Base-by-base conservation (phyloP, 2,113 vertebrate genomes). In the Centropus unirufus region DNA sequence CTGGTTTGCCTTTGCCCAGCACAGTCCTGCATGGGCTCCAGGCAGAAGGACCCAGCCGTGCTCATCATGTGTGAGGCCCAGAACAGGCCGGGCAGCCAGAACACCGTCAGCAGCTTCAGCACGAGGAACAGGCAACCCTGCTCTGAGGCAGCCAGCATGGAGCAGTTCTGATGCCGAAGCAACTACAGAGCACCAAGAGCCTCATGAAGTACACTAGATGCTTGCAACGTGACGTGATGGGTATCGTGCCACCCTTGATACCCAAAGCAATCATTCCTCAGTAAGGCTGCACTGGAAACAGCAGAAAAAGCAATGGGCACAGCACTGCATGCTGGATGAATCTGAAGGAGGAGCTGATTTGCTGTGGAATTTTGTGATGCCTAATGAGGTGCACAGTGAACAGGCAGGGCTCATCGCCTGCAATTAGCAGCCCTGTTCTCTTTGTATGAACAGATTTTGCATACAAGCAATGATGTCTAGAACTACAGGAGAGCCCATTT, bases 181-280 rank as follows among this genome's bases (percentile, higher is more conserved):
- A 80, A 75, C 63, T 49, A 29, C 9, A 30, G 36, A 54, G 54
- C 51, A 49, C 32, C 66, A 79, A 83, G 69, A 13, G 14, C 68
- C 66, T 94, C 88, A 79, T 62, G 91, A 90, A 92, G 34, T 62
- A 87, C 39, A 63, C 61, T 63, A 96, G 80, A 77, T 70, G 62
- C 62, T 93, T 19, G 11, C 92, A 95, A 88, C 18, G 54, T 51
- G 91, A 93, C 70, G 47, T 9, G 61, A 94, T 90, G 84, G 90
- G 82, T 80, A 81, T 84, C 58, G 34, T 52, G 95, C 85, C 95
- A 92, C 68, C 84, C 77, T 61, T 69, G 54, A 94, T 90, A 93
- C 94, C 62, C 72, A 80, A 93, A 96, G 75, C 86, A 88, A 96
- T 96, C 93, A 97, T 70, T 97, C 68, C 84, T 95, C 52, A 61